Conservation (phyloP, 2,797 vertebrate species). For the Enteromius radiatus region DNA sequence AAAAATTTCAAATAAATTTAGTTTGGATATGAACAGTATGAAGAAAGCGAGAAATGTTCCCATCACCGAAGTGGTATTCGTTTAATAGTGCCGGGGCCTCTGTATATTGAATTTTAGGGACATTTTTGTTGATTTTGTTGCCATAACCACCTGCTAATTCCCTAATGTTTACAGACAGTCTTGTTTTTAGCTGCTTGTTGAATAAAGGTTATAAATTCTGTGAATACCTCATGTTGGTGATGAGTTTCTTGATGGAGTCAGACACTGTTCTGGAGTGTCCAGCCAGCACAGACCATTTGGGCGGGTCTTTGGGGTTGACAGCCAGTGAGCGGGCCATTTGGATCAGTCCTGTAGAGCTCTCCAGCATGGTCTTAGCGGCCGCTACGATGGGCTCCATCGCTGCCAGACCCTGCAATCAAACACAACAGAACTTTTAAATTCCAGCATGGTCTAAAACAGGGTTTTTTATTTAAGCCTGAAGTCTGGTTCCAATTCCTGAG, state of each 20-base stretch:
- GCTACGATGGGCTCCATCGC: slow-evolving; percentile 95
- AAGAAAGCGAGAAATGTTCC: no score
- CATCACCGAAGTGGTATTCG: no score
- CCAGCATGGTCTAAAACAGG: neutral
- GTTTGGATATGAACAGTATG: no score
- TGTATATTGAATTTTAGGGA: no score
- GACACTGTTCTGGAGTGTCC: slow-evolving; percentile 96
- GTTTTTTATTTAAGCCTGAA: neutral
- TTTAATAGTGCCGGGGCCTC: no score
- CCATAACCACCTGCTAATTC: no score
- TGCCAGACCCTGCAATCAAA: slow-evolving; percentile 81
- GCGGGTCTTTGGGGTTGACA: slow-evolving; percentile 96
- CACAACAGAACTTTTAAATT: neutral
- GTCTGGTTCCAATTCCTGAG: neutral
- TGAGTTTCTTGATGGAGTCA: slow-evolving; percentile 98
- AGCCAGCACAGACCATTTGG: slow-evolving; percentile 94
- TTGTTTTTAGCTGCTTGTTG: neutral
- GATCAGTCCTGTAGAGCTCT: slow-evolving; percentile 95
- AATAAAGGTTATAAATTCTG: neutral
- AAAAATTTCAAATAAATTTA: no score
- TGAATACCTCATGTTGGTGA: slow-evolving; percentile 95
- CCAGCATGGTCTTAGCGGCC: slow-evolving; percentile 94
- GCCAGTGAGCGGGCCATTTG: slow-evolving; percentile 95
- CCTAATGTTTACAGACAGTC: neutral
- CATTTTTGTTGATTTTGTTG: no score